A percentile compares a stretch with the other conserved stretches of the same genome.
Conservation (phyloP, 2,888 invertebrate species). For the Cantharis rufa region DNA sequence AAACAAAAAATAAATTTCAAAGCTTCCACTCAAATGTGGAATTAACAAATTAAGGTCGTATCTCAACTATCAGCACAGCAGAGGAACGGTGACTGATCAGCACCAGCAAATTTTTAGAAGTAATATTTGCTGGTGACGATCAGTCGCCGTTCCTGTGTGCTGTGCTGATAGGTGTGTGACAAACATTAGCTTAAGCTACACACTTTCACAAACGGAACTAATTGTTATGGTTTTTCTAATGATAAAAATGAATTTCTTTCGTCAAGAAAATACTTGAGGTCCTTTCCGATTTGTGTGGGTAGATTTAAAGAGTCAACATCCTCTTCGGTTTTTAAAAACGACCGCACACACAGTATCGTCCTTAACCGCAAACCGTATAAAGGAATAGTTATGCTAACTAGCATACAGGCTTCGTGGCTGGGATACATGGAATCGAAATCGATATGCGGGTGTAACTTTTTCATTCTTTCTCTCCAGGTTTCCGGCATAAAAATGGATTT, state of each 20-base stretch:
- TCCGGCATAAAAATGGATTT: constrained; percentile 55
- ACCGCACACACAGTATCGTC: constrained; percentile 57
- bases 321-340: constrained; percentile 47
- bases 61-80: no score
- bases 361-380: constrained; percentile 58
- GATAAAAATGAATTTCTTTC: constrained; percentile 25
- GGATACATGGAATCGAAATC: not conserved
- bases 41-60: no score
- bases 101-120: no score
- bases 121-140: no score
- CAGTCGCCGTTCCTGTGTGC: no score
- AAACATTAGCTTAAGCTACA: not conserved
- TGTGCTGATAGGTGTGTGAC: no score
- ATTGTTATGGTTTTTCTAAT: not conserved
- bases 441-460: not conserved
- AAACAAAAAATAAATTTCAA: not conserved
- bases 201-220: not conserved
- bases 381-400: constrained; percentile 61
- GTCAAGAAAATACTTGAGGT: constrained; percentile 47
- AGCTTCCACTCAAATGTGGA: not conserved
- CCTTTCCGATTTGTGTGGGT: constrained; percentile 54
- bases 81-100: no score
- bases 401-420: constrained; percentile 38
- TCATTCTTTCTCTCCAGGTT: constrained; percentile 45
- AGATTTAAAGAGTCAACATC: constrained; percentile 54